These are phyloP conservation scores for Nasonia longicornis DNA, from an alignment of 1,140 invertebrate genomes.

Conservation along the genomic window DNA sequence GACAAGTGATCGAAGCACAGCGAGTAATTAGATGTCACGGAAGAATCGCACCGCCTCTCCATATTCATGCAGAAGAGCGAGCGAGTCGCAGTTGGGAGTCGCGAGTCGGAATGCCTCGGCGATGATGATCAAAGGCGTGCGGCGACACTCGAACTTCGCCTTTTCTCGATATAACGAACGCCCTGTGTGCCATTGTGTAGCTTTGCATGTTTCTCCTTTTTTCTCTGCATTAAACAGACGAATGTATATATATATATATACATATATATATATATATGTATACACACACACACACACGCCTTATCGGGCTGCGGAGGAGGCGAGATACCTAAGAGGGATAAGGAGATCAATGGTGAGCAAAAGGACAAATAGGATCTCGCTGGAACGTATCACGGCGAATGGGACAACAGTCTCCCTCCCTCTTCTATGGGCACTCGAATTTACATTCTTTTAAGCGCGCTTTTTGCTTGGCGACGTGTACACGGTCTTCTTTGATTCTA, in stretches of 20 bases:
- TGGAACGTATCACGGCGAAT: neutral
- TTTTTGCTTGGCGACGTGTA: neutral
- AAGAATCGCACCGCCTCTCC: conserved; percentile 48
- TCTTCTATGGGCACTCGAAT: neutral
- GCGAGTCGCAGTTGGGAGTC: conserved; percentile 47
- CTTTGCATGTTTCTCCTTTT: conserved; percentile 53
- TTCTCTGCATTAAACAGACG: conserved; percentile 55
- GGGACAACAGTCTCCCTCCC: neutral
- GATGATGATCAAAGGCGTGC: conserved; percentile 62
- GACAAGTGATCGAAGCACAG: neutral
- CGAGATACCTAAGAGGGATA: conserved; percentile 34
- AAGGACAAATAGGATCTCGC: conserved; percentile 24
- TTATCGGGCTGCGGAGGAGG: neutral
- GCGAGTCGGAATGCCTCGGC: conserved; percentile 47
- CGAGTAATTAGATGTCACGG: conserved; percentile 56
- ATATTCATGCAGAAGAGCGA: conserved; percentile 59
- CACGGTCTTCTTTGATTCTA: neutral
- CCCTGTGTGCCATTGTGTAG: conserved; percentile 55
- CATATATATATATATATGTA: too few relatives aligned
- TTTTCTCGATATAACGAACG: conserved; percentile 60
- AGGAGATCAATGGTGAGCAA: conserved; percentile 37
- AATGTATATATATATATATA: too few relatives aligned
- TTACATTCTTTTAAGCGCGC: conserved; percentile 25
- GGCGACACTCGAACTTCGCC: conserved; percentile 60
- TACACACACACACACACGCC: neutral